Evolutionary conservation across 2,797 vertebrate genomes (phyloP).

Genomic region (Hapalemur alaotrensis): DNA sequence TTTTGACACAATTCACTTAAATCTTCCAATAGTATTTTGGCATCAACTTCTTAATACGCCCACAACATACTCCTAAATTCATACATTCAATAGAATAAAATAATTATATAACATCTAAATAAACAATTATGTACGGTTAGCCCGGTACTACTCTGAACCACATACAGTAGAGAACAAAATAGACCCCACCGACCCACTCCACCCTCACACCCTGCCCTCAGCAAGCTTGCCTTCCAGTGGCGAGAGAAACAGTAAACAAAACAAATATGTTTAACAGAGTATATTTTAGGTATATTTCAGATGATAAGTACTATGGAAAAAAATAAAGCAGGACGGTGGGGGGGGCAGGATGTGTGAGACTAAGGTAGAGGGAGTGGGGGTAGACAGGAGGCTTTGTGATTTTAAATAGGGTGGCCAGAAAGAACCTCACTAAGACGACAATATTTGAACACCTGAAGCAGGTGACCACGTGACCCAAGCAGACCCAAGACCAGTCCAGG

Average conservation of each 20-base stretch:
- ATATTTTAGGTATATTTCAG: neutral
- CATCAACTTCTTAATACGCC: neutral
- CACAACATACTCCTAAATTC: neutral
- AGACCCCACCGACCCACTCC: neutral
- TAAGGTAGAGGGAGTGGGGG: neutral
- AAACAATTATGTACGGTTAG: neutral
- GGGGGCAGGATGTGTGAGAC: neutral
- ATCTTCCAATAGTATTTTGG: neutral
- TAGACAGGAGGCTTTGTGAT: neutral
- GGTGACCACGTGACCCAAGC: neutral
- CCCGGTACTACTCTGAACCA: neutral
- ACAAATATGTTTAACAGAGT: neutral
- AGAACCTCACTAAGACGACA: neutral
- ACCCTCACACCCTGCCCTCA: neutral
- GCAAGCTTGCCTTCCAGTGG: neutral
- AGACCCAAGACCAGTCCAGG: neutral
- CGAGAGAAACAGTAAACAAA: neutral
- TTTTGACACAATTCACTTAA: neutral
- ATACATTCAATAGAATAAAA: neutral
- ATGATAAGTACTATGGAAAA: neutral
- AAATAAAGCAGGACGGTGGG: neutral
- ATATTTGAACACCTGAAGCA: neutral
- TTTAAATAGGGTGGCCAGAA: neutral
- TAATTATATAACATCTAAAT: neutral
- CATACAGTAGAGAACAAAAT: neutral